phyloP scores from a whole-genome alignment of 1,140 invertebrate genomes.

The Drosophila parvula region DNA sequence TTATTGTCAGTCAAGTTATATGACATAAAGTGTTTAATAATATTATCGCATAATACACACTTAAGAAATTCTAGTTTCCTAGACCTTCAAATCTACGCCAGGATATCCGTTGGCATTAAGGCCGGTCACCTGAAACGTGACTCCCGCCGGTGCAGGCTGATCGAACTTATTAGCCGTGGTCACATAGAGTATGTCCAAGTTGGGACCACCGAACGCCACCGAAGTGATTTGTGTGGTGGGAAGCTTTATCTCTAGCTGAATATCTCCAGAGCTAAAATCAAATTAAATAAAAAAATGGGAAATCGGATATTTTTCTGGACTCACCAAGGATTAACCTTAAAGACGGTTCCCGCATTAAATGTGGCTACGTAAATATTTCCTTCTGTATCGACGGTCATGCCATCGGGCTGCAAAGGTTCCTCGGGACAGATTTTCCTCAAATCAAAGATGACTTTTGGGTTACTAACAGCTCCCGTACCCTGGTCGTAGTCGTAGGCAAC shows the following conservation, averaged over 20 bases:
- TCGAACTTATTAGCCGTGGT: constrained; percentile 88
- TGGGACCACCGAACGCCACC: constrained; percentile 90
- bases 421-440: constrained; percentile 85
- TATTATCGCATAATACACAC: too few relatives aligned
- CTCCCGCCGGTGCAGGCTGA: constrained; percentile 87
- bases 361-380: constrained; percentile 90
- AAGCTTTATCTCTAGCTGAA: constrained; percentile 74
- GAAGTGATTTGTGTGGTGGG: constrained; percentile 91
- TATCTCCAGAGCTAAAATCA: too few relatives aligned
- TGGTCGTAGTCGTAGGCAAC: constrained; percentile 91
- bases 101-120: constrained; percentile 86
- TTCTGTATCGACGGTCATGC: constrained; percentile 90
- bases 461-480: constrained; percentile 87
- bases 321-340: constrained; percentile 78
- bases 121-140: constrained; percentile 89
- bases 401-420: constrained; percentile 86
- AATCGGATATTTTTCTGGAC: too few relatives aligned
- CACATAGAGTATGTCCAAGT: constrained; percentile 90
- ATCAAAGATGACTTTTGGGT: constrained; percentile 85
- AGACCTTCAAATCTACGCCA: constrained; percentile 61
- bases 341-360: constrained; percentile 85
- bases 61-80: neutral
- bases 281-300: too few relatives aligned
- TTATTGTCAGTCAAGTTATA: too few relatives aligned
- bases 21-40: too few relatives aligned